Base-by-base conservation (phyloP, 1,140 invertebrate genomes). In the Euwallacea similis region DNA sequence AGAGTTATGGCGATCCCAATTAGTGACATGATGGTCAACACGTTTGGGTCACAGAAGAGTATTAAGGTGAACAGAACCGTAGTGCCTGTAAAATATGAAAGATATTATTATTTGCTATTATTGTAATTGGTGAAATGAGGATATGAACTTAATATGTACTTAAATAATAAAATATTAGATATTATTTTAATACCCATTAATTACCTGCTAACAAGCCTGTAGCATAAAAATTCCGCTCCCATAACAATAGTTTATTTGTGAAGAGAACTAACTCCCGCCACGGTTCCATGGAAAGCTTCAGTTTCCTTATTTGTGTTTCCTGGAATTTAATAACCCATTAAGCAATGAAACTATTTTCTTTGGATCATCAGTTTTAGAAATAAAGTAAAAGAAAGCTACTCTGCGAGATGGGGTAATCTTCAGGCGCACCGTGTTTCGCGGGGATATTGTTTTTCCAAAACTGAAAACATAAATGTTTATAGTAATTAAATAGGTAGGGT, bases 221-320 rank as follows among this genome's bases (percentile, higher is more conserved):
- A 67, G 93, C 91, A 81, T 93, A 88, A 87, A 90, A 94, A 65
- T 89, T 85, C 76, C 91, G 89, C 75, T 94, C 91, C 93, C 93
- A 96, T 47, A 90, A 82, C 3, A 96, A 80, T n/a, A 95, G 79
- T 0, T 90, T 90, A 79, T 92, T 88, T 2, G 90, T 73, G 9
- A 87, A 87, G 53, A 94, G 78, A 64, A 95, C 83, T 9, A 93
- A 84, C 83, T 93, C 91, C 60, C 91, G 87, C 89, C 92, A 94
- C n/a, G 89, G 87, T 80, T 94, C 92, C 76, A 95, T 81, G 74
- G 88, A 85, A 70, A 89, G 86, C 77, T 92, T 93, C 15, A 94
- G 79, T 76, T 88, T 88, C 76, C 89, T 90, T 63, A 91, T 86
- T 75, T 88, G 86, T 69, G 88, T 86, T 71, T 90, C 89, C 89